A percentile compares a stretch with the other conserved stretches of the same genome.
Evolutionary conservation across 2,888 invertebrate species (phyloP).

Genomic region (Agrotis ipsilon): DNA sequence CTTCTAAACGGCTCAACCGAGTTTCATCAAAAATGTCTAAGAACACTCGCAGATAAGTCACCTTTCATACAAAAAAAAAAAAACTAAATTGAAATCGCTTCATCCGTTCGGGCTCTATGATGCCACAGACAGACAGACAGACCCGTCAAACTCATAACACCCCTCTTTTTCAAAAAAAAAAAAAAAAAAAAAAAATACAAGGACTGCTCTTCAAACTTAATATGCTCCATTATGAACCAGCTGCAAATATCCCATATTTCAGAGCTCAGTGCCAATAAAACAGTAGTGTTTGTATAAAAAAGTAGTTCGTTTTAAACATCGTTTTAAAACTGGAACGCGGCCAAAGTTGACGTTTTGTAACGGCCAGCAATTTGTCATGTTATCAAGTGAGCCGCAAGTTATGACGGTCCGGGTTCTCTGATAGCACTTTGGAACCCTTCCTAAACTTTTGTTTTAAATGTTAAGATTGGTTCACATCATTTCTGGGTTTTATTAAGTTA

Average conservation of each 20-base stretch:
- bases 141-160: too few relatives aligned
- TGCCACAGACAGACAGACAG: too few relatives aligned
- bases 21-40: too few relatives aligned
- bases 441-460: slow-evolving; percentile 57
- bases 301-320: slow-evolving; percentile 24
- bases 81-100: too few relatives aligned
- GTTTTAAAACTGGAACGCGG: slow-evolving; percentile 37
- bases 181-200: too few relatives aligned
- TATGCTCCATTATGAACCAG: slow-evolving; percentile 10
- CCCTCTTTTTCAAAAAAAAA: too few relatives aligned
- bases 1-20: too few relatives aligned
- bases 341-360: slow-evolving; percentile 44
- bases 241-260: slow-evolving; percentile 7
- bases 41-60: too few relatives aligned
- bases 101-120: too few relatives aligned
- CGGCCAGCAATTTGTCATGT: slow-evolving; percentile 54
- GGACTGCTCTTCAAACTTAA: neutral
- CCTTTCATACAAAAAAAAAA: too few relatives aligned
- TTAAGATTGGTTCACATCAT: slow-evolving; percentile 45
- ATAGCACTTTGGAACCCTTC: slow-evolving; percentile 46
- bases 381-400: slow-evolving; percentile 47
- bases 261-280: slow-evolving; percentile 22
- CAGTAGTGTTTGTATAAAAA: slow-evolving; percentile 43
- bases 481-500: neutral
- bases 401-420: slow-evolving; percentile 42